Evolutionary conservation across 2,888 invertebrate genomes (phyloP), one percentile per base, ranked within the genome.

Genomic region (Drosophila macrospina): DNA sequence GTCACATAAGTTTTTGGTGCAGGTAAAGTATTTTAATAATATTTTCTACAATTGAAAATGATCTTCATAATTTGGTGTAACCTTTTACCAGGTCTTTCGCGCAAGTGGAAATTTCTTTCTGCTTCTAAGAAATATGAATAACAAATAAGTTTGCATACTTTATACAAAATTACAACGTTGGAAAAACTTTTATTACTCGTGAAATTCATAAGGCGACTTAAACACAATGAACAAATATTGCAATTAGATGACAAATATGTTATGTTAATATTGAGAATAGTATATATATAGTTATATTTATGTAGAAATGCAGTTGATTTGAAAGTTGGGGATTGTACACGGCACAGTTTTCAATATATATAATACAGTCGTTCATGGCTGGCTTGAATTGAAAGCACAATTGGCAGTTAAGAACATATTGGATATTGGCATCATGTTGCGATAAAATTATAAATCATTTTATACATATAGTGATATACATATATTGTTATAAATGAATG

Each of bases 91-190:
- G 91, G 76, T 90, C 5, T 69, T 89, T 65, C 84, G 89, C 2
- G 70, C 85, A 16, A 90, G 91, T 66, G 89, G 74, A 11, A 91
- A 90, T 7, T 91, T 89, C 74, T 90, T 80, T 69, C 37, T 90
- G 42, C 54, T 90, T 2, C 57, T 90, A 36, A 75, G 81, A 30
- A 89, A 88, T 60, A 81, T 89, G 68, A 80, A 69, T 63, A 65
- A 73, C 57, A 77, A 88, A 70, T 89, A 63, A 54, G 37, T 4
- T 26, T 44, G 6, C 15, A 37, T 69, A 48, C 61, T 71, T 76
- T 71, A 64, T 82, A 82, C 75, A 89, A 88, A 86, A 79, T 87
- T 69, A 86, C 80, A 85, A 89, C 86, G 83, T 71, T 83, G 80
- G 84, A 89, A 88, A 88, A 88, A 77, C 42, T 82, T 89, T 74